Evolutionary conservation across 2,797 vertebrate genomes (phyloP), one percentile per base, ranked within the genome.

Genomic region (Lepus oiostolus): DNA sequence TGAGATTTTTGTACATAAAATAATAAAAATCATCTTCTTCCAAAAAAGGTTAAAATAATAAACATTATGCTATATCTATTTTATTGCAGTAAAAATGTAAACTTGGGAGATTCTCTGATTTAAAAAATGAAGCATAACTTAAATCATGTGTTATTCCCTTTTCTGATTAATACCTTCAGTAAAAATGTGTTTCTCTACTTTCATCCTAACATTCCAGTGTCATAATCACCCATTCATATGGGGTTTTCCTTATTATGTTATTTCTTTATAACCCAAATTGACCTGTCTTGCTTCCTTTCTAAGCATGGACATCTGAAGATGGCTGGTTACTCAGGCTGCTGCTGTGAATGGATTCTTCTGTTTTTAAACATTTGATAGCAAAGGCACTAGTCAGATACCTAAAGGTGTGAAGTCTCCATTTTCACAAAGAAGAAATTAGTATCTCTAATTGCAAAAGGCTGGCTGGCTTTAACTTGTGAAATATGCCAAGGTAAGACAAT

Each of bases 131-230:
- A 50, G 47, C 16, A 47, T n/a, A 94, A 76, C 24, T 50, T 65
- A 58, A 82, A 81, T 76, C 58, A 88, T 92, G 10, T 91, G 76
- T 35, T 85, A 30, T 89, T 79, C 72, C 19, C 38, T 94, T 83
- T 96, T 63, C 76, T 88, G 84, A 89, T 91, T 94, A 94, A 90
- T 89, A 72, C 16, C 50, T 26, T 95, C 67, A 91, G 32, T 77
- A 80, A 67, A 84, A 71, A 77, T 5, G 0, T n/a, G 79, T 88
- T 97, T 95, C 62, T 75, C 38, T 63, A 87, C 67, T 94, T 91
- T 83, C 77, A 83, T 84, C 68, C 74, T 72, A 81, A 76, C 26
- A 0, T 85, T 93, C 80, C 13, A 83, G 87, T 67, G 81, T 89
- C 84, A 35, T 75, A 91, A 87, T 87, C 42, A 47, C 42, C 42